Evolutionary conservation across 2,113 vertebrate genomes (phyloP), one percentile per base, ranked within the genome.

Genomic region (Malurus elegans): DNA sequence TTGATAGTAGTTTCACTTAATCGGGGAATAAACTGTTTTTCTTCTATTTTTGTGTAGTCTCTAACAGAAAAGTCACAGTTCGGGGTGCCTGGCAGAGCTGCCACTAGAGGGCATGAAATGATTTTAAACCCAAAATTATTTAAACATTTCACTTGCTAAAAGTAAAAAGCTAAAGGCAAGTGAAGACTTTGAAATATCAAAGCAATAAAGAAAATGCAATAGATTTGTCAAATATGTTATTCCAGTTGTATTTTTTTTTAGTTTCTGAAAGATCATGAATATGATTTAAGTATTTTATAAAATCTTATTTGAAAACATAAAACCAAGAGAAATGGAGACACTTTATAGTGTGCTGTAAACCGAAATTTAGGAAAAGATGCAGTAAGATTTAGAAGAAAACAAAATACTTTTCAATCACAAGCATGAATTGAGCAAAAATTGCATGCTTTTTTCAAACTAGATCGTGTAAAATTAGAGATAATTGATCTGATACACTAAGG

Each of bases 81-180:
- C 2, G 2, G 28, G 25, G 21, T 57, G 7, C 29, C 12, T 18
- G 76, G 18, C 57, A 72, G 51, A 26, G 5, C 34, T 93, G 62
- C 92, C 96, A 91, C 91, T 96, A 97, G 97, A 92, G 89, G 96
- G 97, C 96, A 83, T 16, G 3, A 92, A 90, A 92, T 69, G 14
- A 92, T 95, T 90, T 93, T 67, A 75, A 75, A 61, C n/a, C 32
- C 31, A 69, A 23, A 56, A 32, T 32, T 56, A 20, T 48, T 76
- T 24, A 19, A 69, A 42, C 54, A 48, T 40, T 54, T 76, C 29
- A 23, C 47, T 48, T 69, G 20, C 40, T 83, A 7, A 15, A 54
- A 42, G 20, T 56, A 42, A 61, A 61, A 62, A 23, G 14, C 40
- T 85, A 8, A 76, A 50, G 48, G 9, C 25, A 51, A 31, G 9